These are phyloP conservation scores for Ceratina japonica DNA, from an alignment of 1,140 invertebrate species.

Conservation along the genomic window DNA sequence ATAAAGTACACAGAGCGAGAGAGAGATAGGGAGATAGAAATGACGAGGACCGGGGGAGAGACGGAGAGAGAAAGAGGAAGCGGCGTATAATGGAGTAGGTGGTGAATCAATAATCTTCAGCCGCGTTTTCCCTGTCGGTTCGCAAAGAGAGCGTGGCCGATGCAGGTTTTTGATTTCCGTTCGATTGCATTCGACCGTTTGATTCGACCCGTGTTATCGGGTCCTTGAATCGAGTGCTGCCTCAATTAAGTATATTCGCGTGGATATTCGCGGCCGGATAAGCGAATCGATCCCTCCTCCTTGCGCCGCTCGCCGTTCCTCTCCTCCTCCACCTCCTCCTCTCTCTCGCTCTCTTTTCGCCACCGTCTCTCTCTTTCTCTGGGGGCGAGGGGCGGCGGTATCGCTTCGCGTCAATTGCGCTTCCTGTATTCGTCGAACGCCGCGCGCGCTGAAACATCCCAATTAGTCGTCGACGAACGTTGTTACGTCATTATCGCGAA, in stretches of 20 bases:
- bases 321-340: too few species aligned
- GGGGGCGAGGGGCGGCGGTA: neutral
- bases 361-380: neutral
- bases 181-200: slow-evolving; percentile 37
- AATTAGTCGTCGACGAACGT: slow-evolving; percentile 48
- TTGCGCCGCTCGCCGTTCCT: too few species aligned
- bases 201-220: slow-evolving; percentile 34
- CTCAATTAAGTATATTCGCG: slow-evolving; percentile 47
- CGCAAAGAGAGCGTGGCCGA: slow-evolving; percentile 15
- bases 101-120: slow-evolving; percentile 39
- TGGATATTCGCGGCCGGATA: slow-evolving; percentile 39
- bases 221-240: slow-evolving; percentile 44
- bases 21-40: neutral
- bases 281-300: slow-evolving; percentile 36
- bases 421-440: slow-evolving; percentile 34
- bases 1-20: slow-evolving; percentile 15
- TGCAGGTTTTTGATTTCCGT: slow-evolving; percentile 45
- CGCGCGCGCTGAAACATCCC: slow-evolving; percentile 24
- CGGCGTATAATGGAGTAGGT: slow-evolving; percentile 26
- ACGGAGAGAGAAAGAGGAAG: neutral
- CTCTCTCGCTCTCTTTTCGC: neutral
- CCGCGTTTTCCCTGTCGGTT: slow-evolving; percentile 18
- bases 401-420: slow-evolving; percentile 40
- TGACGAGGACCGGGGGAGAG: neutral
- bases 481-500: slow-evolving; percentile 57